Evolutionary conservation across 2,113 vertebrate genomes (phyloP), one percentile per base, ranked within the genome.

Genomic region (Psittacula cyanocephala): DNA sequence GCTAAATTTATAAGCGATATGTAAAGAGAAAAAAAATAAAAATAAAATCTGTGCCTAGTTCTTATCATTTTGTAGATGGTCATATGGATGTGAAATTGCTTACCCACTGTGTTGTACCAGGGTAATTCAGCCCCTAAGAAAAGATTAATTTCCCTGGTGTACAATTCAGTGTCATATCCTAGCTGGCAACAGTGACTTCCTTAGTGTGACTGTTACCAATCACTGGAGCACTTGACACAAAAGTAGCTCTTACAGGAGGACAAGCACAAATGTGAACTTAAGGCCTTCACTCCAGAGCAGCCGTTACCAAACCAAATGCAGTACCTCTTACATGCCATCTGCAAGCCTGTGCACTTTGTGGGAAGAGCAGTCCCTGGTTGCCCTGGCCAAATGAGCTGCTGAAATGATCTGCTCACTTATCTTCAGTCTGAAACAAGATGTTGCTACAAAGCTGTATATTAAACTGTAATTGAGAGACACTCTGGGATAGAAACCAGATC

Each of bases 381-480:
- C 18, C 33, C 17, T 0, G 0, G 44, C 39, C 70, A 75, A 57
- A 37, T 10, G 33, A 92, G 67, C 76, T 80, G 79, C 80, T 71
- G 65, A 81, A 96, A 69, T 9, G 20, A 94, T 74, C 70, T 57
- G 70, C 47, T 63, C 81, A 69, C 91, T 90, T 77, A 91, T 53
- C 89, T 83, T 39, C 67, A 41, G 39, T 13, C 59, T 91, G 91
- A 89, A 96, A 96, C 72, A 78, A 59, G 43, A 96, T 53, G 43
- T 59, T 64, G 78, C 90, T 87, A 85, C 88, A 95, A 96, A 95
- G 89, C 63, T 29, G 39, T 25, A 35, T 41, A 81, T 81, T 96
- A 88, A 95, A 91, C 28, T 39, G 76, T 50, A 97, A 97, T 75
- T 55, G 79, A 96, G 93, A 97, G 90, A 95, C 86, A 81, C 76